These are phyloP conservation scores for Alentia gelatinosa DNA, from an alignment of 2,888 invertebrate genomes.

Conservation along the genomic window DNA sequence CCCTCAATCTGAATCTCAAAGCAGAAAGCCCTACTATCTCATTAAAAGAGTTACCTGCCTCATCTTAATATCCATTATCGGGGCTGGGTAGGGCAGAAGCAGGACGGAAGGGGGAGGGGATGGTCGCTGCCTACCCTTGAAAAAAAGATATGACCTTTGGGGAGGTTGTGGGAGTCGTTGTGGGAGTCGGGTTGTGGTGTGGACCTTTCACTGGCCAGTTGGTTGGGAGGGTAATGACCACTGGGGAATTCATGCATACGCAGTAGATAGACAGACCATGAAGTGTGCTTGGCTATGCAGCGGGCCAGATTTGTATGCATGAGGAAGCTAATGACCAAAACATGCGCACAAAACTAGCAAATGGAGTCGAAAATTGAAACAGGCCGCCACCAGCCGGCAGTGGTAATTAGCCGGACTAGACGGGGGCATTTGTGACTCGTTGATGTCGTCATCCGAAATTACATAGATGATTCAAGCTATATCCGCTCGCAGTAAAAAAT, in stretches of 20 bases:
- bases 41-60: slow-evolving; percentile 29
- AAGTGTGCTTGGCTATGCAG: not conserved
- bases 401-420: not conserved
- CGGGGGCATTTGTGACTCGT: not conserved
- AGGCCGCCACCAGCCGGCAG: not conserved
- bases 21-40: slow-evolving; percentile 35
- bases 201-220: not conserved
- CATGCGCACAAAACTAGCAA: slow-evolving; percentile 40
- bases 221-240: slow-evolving; percentile 11
- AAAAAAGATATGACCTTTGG: slow-evolving; percentile 5
- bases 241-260: slow-evolving; percentile 42
- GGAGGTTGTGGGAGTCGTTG: not conserved
- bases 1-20: slow-evolving; percentile 31
- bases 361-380: slow-evolving; percentile 43
- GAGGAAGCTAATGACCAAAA: slow-evolving; percentile 32
- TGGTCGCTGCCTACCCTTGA: not conserved
- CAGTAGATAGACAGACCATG: slow-evolving; percentile 34
- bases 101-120: not conserved
- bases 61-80: slow-evolving; percentile 23
- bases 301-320: slow-evolving; percentile 38
- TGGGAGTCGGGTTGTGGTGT: not conserved
- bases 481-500: not conserved
- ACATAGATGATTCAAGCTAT: not conserved
- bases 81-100: not conserved
- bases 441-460: not conserved